Evolutionary conservation across 1,140 invertebrate species (phyloP).

Genomic region (Microplitis demolitor): DNA sequence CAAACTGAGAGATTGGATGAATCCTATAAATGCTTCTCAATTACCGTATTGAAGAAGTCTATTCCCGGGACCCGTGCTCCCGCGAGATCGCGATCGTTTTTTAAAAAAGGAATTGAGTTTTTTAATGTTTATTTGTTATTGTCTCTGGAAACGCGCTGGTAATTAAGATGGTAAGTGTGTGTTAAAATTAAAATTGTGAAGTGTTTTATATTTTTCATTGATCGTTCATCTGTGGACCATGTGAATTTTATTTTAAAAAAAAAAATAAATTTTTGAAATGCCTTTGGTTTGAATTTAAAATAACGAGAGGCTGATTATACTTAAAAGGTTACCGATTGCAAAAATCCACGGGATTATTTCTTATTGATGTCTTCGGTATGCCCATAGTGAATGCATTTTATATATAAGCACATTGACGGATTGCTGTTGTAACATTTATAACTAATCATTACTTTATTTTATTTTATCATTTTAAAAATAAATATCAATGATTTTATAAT

Average conservation of each 20-base stretch:
- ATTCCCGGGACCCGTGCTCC: constrained; percentile 50
- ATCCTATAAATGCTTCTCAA: constrained; percentile 62
- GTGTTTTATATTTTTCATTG: constrained; percentile 26
- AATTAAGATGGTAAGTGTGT: constrained; percentile 48
- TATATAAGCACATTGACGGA: constrained; percentile 5
- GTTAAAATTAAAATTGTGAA: background rate
- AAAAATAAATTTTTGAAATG: too few species aligned
- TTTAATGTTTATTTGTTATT: background rate
- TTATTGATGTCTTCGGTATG: constrained; percentile 1
- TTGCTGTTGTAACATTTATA: constrained; percentile 5
- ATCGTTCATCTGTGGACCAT: background rate
- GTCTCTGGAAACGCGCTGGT: too few species aligned
- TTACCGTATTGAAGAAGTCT: constrained; percentile 52
- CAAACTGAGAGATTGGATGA: constrained; percentile 48
- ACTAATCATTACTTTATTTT: background rate
- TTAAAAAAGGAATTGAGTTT: too few species aligned
- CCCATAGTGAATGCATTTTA: constrained; percentile 24
- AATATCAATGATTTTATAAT: background rate
- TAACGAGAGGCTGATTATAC: background rate
- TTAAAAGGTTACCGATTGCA: constrained; percentile 23
- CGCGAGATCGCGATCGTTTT: constrained; percentile 40
- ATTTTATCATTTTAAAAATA: too few species aligned
- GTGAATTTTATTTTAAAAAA: too few species aligned
- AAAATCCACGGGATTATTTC: constrained; percentile 17
- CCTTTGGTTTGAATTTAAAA: background rate